Base-by-base conservation (phyloP, 1,140 invertebrate genomes). In the Bacillus rossius region DNA sequence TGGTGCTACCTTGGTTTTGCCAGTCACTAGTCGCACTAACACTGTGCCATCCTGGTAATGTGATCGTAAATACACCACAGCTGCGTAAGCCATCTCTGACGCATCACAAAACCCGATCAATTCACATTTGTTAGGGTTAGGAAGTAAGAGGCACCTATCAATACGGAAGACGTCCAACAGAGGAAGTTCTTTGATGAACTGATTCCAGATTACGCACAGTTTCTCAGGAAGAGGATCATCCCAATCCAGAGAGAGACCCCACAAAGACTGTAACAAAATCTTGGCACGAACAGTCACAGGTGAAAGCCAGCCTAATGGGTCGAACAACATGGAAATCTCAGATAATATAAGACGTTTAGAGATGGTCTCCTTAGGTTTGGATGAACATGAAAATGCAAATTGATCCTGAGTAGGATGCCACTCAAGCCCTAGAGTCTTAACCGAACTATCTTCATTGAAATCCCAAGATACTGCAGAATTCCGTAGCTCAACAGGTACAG, bases 1-100 rank as follows among this genome's bases (percentile, higher is more conserved):
- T 5, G 75, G 74, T 10, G 74, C 63, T 7, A 76, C 70, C 48
- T 67, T 59, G 20, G 64, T 61, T 64, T 75, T 76, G 3, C 72
- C 64, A 25, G 64, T 56, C 13, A 75, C 38, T 34, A 75, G 58
- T 8, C 41, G 20, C 4, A 23, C 41, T 2, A n/a, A 23, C 40
- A 47, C 63, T 40, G 25, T 62, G 50, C 61, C 56, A 14, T 54
- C 20, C 5, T 10, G 1, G 50, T 60, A 38, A 10, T 55, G 34
- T 8, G 41, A 13, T 37, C 64, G 13, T 8, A 67, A 7, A 56
- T 71, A 72, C 14, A 71, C 47, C 22, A 64, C 66, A 14, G 63
- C 59, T 22, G 63, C 70, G 57, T 69, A 73, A 3, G 65, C 70
- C 8, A 38, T 37, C 41, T 64, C 54, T 1, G 62, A 67, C 0